Evolutionary conservation across 2,888 invertebrate genomes (phyloP), one percentile per base, ranked within the genome.

Genomic region (Cecidostiba fungosa): DNA sequence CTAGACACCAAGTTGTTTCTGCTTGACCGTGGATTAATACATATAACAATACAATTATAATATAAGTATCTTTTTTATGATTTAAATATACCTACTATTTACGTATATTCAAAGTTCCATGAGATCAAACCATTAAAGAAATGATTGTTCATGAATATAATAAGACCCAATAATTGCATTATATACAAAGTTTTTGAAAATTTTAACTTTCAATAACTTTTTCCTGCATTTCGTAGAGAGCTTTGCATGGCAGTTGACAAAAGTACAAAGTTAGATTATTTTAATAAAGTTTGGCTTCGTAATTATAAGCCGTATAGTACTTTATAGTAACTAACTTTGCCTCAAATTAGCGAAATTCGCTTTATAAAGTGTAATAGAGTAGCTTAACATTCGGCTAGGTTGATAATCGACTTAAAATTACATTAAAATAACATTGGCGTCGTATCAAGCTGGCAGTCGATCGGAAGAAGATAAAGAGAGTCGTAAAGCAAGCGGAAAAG

Each of bases 191-290:
- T 32, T 32, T 1, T 32, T 32, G 32, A 32, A 32, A 32, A 32
- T 32, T 32, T 39, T 1, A 39, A 39, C n/a, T n/a, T 10, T 6
- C 39, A 59, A 16, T n/a, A n/a, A 16, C 10, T 16, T n/a, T 54
- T 54, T 54, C n/a, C 10, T 54, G 16, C 59, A 59, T 23, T 59
- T 23, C n/a, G 6, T 0, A 8, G 32, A 29, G 32, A 19, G 16
- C 19, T 26, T n/a, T 32, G 29, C 16, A 23, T 12, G 32, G 14
- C 69, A 69, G 32, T 69, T 69, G 10, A 69, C 14, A 12, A 69
- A 69, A 69, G 69, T 8, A 69, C 32, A 69, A 69, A 69, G 69
- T 69, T 69, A 32, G 8, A 69, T 69, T 69, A 69, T 69, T 69
- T 32, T 32, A 19, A 32, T 69, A 19, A 69, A 16, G 32, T 69